Evolutionary conservation across 2,888 invertebrate genomes (phyloP), one percentile per base, ranked within the genome.

Genomic region (Lasioglossum villosulum): DNA sequence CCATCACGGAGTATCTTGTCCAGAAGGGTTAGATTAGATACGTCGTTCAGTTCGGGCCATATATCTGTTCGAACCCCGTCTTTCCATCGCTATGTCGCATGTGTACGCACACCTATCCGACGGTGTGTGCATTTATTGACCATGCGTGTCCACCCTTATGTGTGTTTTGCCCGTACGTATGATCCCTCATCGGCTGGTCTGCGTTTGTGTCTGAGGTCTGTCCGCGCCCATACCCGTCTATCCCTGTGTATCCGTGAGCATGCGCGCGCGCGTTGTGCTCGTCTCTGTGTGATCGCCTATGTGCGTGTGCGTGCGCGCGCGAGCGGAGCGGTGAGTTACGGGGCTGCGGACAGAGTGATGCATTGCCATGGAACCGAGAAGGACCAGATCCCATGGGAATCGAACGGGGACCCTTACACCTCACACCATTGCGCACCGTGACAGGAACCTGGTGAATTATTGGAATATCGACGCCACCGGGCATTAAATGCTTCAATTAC

Each of bases 341-440:
- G 92, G 92, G 88, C 93, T 94, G 95, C 92, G 94, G 95, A 95
- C 95, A 94, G 94, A 92, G 94, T 95, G 95, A 95, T 95, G 94
- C 94, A 95, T 95, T 93, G 94, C 94, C 92, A 89, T 89, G 91
- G 91, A 94, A 93, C 93, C 93, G 92, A 90, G 91, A 92, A 93
- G 93, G 93, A 93, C 93, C 91, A 90, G 93, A 91, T 94, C 95
- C 94, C 94, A 92, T 83, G 94, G 93, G 95, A 95, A 93, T 93
- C 93, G 93, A 94, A 92, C 91, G 88, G 90, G 90, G 83, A 81
- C 91, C 93, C 93, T 93, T 93, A 91, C 93, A 92, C 93, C 94
- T 94, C 94, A 92, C 92, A 91, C 94, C 93, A 92, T 92, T 91
- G 92, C 91, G 89, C 90, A 86, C 87, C 89, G 86, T 92, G 91